Conservation (phyloP, 2,888 invertebrate genomes). For the Trissonchulus sp. region DNA sequence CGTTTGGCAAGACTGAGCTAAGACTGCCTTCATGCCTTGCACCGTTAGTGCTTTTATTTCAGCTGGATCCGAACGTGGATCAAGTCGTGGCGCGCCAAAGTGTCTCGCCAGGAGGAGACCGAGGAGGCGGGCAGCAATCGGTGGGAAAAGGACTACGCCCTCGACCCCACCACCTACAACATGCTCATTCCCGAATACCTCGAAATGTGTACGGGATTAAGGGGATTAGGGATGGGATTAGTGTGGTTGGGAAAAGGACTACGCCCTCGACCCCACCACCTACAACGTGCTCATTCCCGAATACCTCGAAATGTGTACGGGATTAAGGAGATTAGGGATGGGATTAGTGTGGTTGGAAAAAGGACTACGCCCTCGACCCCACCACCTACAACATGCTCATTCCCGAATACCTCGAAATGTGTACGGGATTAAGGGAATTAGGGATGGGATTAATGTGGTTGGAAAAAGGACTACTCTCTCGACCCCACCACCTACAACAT, state of each 20-base stretch:
- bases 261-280: slow-evolving; percentile 75
- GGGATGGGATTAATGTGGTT: slow-evolving; percentile 60
- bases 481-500: slow-evolving; percentile 78
- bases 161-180: slow-evolving; percentile 76
- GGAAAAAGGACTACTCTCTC: slow-evolving; percentile 81
- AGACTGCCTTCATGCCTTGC: slow-evolving; percentile 54
- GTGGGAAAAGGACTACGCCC: slow-evolving; percentile 81
- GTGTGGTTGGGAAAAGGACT: slow-evolving; percentile 84
- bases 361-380: too few species aligned
- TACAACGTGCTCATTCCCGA: slow-evolving; percentile 85
- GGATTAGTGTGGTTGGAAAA: too few species aligned
- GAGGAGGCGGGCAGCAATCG: slow-evolving; percentile 52
- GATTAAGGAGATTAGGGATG: too few species aligned
- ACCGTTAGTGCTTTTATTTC: slow-evolving; percentile 10
- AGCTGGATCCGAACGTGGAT: background rate
- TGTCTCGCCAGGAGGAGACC: background rate
- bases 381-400: too few species aligned
- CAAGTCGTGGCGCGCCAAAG: background rate
- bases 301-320: slow-evolving; percentile 92
- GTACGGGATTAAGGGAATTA: too few species aligned
- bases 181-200: slow-evolving; percentile 91
- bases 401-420: too few species aligned
- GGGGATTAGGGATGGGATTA: too few species aligned
- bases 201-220: slow-evolving; percentile 92
- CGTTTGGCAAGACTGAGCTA: too few species aligned